Evolutionary conservation across 2,797 vertebrate genomes (phyloP).

Genomic region (Cyclura pinguis): DNA sequence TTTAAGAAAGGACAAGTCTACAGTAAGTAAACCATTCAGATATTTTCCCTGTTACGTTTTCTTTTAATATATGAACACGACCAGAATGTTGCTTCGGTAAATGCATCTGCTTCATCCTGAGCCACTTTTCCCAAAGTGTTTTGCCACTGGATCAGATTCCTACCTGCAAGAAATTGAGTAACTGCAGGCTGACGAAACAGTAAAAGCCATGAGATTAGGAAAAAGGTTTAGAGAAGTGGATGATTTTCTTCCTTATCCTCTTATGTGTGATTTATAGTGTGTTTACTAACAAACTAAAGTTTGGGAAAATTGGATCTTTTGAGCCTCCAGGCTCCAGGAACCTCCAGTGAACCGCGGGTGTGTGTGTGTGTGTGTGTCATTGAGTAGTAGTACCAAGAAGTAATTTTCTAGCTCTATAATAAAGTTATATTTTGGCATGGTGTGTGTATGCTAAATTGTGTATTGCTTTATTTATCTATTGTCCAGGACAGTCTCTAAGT

Average conservation of each 20-base stretch:
- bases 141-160: rapidly evolving
- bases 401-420: not conserved
- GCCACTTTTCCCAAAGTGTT: not conserved
- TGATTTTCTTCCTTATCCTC: not conserved
- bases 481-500: not conserved
- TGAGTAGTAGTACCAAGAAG: too few species aligned
- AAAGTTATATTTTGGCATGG: not conserved
- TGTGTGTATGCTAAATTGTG: not conserved
- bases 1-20: conserved; percentile 31
- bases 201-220: not conserved
- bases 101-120: not conserved
- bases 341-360: too few species aligned
- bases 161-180: not conserved
- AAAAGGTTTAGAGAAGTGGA: not conserved
- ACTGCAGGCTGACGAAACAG: not conserved
- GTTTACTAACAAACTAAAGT: too few species aligned
- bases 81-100: not conserved
- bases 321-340: too few species aligned
- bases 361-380: too few species aligned
- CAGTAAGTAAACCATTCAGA: conserved; percentile 46
- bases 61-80: not conserved
- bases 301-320: too few species aligned
- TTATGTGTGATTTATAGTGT: conserved; percentile 6
- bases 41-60: not conserved
- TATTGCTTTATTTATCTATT: not conserved